Base-by-base conservation (phyloP, 2,888 invertebrate species). In the Drosophila rubida region DNA sequence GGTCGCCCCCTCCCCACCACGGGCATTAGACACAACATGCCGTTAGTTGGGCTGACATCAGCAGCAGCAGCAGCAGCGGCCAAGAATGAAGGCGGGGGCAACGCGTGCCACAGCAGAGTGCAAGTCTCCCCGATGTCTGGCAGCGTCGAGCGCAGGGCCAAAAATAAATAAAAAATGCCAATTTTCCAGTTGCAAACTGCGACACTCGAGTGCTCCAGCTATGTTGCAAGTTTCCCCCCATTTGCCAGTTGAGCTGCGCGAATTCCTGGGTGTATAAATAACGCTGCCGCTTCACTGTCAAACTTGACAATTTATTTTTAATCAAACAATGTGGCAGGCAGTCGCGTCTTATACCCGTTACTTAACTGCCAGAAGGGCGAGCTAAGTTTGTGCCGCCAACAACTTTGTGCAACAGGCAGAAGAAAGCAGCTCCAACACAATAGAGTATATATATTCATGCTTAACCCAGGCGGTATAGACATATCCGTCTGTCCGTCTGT, bases 261-360 rank as follows among this genome's bases (percentile, higher is more conserved):
- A n/a, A 70, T 87, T 73, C 80, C 69, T 66, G 22, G 49, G 70
- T 86, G 67, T 82, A 82, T 82, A 82, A 82, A 82, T 82, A 82
- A 78, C 82, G 70, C 63, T 67, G 83, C 73, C 69, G 80, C 70
- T 68, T 68, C 63, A 69, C 88, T 88, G 88, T 86, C 86, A 88
- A 88, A 82, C 80, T 71, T 82, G 82, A 82, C 86, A 82, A 86
- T 82, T 88, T 82, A 82, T 82, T 82, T 82, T 82, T 82, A 82
- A 82, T 88, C 88, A 76, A 53, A 87, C 78, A 80, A 81, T 79
- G 72, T 55, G 62, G 50, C 63, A 63, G 63, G 22, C 45, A 42
- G 32, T 57, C 35, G 53, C 44, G n/a, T n/a, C n/a, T n/a, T n/a
- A n/a, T n/a, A n/a, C n/a, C n/a, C n/a, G n/a, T n/a, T n/a, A n/a